A percentile compares a stretch with the other conserved stretches of the same genome.
phyloP scores from a whole-genome alignment of 2,113 vertebrate genomes.

The Percina caprodes region DNA sequence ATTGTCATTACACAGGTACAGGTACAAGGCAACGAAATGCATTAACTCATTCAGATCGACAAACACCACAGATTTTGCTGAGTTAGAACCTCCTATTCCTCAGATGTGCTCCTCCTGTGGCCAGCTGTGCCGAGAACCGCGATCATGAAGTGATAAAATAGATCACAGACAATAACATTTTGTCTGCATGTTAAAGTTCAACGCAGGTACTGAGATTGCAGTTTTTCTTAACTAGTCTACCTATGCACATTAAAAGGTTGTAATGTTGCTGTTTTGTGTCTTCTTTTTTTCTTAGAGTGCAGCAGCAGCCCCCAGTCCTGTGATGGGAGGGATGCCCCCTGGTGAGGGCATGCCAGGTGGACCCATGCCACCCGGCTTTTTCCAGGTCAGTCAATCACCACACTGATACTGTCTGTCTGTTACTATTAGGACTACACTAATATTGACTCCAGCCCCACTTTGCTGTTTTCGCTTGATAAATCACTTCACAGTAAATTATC shows the following conservation, averaged over 20 bases:
- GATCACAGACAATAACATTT: background rate
- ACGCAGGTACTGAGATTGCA: background rate
- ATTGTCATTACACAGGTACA: no score
- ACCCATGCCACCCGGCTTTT: slow-evolving; percentile 86
- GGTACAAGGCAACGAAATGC: no score
- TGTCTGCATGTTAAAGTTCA: background rate
- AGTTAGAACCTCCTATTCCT: background rate
- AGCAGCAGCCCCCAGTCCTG: slow-evolving; percentile 86
- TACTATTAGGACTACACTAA: background rate
- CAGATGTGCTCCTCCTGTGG: background rate
- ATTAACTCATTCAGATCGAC: background rate
- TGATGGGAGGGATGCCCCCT: slow-evolving; percentile 86
- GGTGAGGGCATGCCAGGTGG: slow-evolving; percentile 85
- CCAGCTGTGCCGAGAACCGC: background rate
- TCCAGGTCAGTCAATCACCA: slow-evolving; percentile 79
- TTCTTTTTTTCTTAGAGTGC: slow-evolving; percentile 75
- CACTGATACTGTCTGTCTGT: background rate
- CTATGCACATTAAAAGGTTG: background rate
- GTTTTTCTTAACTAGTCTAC: background rate
- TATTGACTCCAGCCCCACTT: background rate
- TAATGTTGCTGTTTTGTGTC: slow-evolving; percentile 6
- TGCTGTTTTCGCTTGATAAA: background rate
- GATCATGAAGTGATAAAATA: background rate
- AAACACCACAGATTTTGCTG: background rate
- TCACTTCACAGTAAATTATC: background rate